Evolutionary conservation across 2,888 invertebrate genomes (phyloP).

Genomic region (Allophyes oxyacanthae): DNA sequence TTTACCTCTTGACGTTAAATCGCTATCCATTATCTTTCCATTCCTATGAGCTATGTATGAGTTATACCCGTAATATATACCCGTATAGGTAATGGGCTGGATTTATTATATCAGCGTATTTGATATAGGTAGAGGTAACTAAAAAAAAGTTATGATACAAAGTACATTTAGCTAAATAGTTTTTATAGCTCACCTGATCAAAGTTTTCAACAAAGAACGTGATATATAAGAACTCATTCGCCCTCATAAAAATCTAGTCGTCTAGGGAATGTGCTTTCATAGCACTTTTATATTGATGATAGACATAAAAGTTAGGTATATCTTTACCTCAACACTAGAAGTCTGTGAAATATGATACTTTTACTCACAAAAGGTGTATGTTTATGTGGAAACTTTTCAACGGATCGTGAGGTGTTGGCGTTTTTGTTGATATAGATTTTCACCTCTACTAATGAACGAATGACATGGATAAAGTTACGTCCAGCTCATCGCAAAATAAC

Average conservation of each 20-base stretch:
- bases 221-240: neutral
- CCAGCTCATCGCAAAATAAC: too few relatives aligned
- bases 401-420: slow-evolving; percentile 26
- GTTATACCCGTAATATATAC: too few relatives aligned
- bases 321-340: slow-evolving; percentile 14
- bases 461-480: too few relatives aligned
- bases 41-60: too few relatives aligned
- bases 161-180: too few relatives aligned
- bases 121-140: too few relatives aligned
- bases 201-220: slow-evolving; percentile 12
- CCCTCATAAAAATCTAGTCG: neutral
- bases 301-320: slow-evolving; percentile 3
- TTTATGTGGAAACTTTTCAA: slow-evolving; percentile 20
- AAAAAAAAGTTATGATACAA: too few relatives aligned
- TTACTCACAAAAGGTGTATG: slow-evolving; percentile 12
- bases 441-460: too few relatives aligned
- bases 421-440: neutral
- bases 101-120: too few relatives aligned
- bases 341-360: slow-evolving; percentile 7
- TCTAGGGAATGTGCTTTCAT: neutral
- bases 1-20: too few relatives aligned
- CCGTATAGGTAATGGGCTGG: too few relatives aligned
- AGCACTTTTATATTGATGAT: slow-evolving; percentile 11
- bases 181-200: slow-evolving; percentile 5
- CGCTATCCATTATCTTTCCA: too few relatives aligned